A percentile compares a stretch with the other conserved stretches of the same genome.
Conservation (phyloP, 2,888 invertebrate species). For the Leptinotarsa rubiginosa region DNA sequence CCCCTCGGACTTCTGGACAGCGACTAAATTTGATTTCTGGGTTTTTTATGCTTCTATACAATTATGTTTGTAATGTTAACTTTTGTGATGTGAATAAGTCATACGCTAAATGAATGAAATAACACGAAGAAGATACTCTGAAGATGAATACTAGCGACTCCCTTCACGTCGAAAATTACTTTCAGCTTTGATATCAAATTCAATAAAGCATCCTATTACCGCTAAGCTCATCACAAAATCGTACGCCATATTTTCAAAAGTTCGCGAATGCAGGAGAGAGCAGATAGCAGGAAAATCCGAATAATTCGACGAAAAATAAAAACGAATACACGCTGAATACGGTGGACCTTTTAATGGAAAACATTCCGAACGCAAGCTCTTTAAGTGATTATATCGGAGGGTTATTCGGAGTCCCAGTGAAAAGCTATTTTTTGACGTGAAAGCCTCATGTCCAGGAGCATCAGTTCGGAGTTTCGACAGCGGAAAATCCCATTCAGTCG, state of each 20-base stretch:
- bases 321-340: conserved; percentile 14
- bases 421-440: conserved; percentile 16
- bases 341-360: conserved; percentile 26
- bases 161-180: neutral
- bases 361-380: conserved; percentile 25
- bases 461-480: conserved; percentile 1
- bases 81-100: too few species aligned
- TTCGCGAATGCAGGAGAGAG: neutral
- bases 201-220: neutral
- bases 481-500: conserved; percentile 4
- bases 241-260: neutral
- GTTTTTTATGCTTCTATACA: too few species aligned
- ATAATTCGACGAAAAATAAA: conserved; percentile 4
- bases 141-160: neutral
- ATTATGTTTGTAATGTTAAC: too few species aligned
- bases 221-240: neutral
- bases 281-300: neutral
- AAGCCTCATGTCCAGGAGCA: conserved; percentile 5
- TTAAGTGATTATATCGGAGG: conserved; percentile 24
- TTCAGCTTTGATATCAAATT: neutral
- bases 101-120: too few species aligned
- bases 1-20: too few species aligned
- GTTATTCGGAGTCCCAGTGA: conserved; percentile 4
- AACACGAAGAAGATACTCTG: too few species aligned
- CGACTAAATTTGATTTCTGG: too few species aligned